Evolutionary conservation across 1,140 invertebrate genomes (phyloP).

Genomic region (Aplysia californica): DNA sequence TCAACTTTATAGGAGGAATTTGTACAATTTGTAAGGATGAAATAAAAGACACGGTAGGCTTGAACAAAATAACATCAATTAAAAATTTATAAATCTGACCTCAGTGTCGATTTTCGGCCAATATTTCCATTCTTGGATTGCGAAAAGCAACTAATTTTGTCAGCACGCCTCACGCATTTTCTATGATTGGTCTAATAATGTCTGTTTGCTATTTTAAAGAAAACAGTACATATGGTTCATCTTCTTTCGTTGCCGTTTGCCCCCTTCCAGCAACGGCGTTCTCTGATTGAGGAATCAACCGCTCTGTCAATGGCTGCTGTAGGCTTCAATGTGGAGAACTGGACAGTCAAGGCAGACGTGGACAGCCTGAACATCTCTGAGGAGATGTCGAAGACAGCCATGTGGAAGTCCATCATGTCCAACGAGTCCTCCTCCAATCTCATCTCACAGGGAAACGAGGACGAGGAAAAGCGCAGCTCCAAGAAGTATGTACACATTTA

Average conservation of each 20-base stretch:
- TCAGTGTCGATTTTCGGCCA: too few species aligned
- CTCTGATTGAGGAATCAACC: conserved; percentile 31
- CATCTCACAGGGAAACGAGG: conserved; percentile 17
- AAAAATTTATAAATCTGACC: too few species aligned
- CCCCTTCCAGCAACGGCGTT: conserved; percentile 31
- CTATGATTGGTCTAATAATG: neutral
- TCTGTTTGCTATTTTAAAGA: neutral
- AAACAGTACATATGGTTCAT: neutral
- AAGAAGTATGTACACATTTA: conserved; percentile 42
- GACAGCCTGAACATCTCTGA: conserved; percentile 53
- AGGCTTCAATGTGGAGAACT: conserved; percentile 27
- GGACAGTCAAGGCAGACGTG: conserved; percentile 38
- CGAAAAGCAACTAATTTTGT: too few species aligned
- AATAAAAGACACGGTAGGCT: neutral
- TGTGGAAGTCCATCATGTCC: conserved; percentile 56
- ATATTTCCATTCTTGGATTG: too few species aligned
- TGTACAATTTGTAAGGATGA: too few species aligned
- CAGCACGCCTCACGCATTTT: too few species aligned
- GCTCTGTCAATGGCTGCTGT: conserved; percentile 25
- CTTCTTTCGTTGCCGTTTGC: too few species aligned
- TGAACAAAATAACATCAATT: neutral
- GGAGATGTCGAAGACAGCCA: conserved; percentile 51
- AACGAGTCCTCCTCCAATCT: conserved; percentile 48
- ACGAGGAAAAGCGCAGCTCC: conserved; percentile 21
- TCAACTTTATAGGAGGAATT: too few species aligned